A percentile compares a stretch with the other conserved stretches of the same genome.
phyloP scores from a whole-genome alignment of 2,113 vertebrate genomes.

The Entosphenus tridentatus region DNA sequence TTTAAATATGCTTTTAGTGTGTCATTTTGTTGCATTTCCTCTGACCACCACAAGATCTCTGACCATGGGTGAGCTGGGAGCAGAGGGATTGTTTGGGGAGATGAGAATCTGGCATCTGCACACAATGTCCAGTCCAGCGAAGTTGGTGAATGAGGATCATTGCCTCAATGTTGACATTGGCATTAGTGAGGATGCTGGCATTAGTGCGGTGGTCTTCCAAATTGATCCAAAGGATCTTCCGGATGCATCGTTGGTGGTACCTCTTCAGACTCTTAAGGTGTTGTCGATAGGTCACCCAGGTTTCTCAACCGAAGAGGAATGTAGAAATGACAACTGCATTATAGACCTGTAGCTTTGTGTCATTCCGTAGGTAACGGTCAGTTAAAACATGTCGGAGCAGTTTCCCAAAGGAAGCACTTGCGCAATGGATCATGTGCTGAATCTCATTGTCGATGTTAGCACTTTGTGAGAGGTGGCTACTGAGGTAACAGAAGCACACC shows the following conservation, averaged over 20 bases:
- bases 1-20: not conserved
- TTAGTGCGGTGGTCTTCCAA: not conserved
- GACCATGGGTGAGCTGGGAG: not conserved
- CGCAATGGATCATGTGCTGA: not conserved
- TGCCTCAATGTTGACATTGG: not conserved
- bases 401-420: not conserved
- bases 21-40: not conserved
- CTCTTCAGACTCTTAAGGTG: not conserved
- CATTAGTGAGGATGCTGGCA: not conserved
- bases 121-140: not conserved
- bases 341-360: not conserved
- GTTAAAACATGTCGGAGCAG: not conserved
- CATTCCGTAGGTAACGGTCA: not conserved
- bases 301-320: not conserved
- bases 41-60: not conserved
- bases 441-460: not conserved
- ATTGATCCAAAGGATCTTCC: not conserved
- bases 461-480: not conserved
- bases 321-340: conserved; percentile 1
- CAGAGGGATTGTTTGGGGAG: not conserved
- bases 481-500: not conserved
- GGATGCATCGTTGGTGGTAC: not conserved
- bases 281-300: not conserved
- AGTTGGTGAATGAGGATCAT: not conserved
- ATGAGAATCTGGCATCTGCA: not conserved